Base-by-base conservation (phyloP, 2,888 invertebrate species). In the Blastobasis lacticolella region DNA sequence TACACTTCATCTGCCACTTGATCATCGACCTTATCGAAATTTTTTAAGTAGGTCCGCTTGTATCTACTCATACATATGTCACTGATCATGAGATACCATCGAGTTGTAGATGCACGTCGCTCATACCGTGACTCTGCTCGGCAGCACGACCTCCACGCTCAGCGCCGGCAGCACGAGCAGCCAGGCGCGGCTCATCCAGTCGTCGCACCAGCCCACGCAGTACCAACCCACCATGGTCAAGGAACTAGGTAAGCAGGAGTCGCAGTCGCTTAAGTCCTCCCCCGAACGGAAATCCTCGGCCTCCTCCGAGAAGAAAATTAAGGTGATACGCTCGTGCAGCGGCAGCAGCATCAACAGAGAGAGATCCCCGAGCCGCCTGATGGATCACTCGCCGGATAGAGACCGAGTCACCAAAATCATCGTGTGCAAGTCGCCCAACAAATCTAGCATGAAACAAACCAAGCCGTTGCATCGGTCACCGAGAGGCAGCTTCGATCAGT, bases 101-200 rank as follows among this genome's bases (percentile, higher is more conserved):
- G 23, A 23, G 23, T 23, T 23, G 23, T 23, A 23, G 23, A 23
- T 23, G 23, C 42, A 6, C 38, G 6, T 44, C 10, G 44, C 23
- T 23, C 23, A 23, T 23, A 23, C 23, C 23, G 23, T 23, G 23
- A 23, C 23, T 48, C 45, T 56, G 43, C 54, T 64, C 88, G 84
- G 69, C 89, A 96, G 96, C 90, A 97, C 97, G 72, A 96, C 97
- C 66, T 97, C 97, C 69, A 97, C 97, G 58, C 90, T 97, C 75
- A 97, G 96, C 67, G 96, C 96, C 56, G 96, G 97, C 74, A 97
- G 96, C 85, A 96, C 96, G 50, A 95, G 97, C 72, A 96, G 95
- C 79, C 96, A 96, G 86, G 96, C 97, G 55, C 92, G 96, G 71
- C 92, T 97, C 73, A 96, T 97, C 77, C 97, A 97, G 88, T 95